Percentiles rank a stretch among this genome's conserved stretches.
Evolutionary conservation across 2,888 invertebrate genomes (phyloP).

Genomic region (Omphaloscelis lunosa): DNA sequence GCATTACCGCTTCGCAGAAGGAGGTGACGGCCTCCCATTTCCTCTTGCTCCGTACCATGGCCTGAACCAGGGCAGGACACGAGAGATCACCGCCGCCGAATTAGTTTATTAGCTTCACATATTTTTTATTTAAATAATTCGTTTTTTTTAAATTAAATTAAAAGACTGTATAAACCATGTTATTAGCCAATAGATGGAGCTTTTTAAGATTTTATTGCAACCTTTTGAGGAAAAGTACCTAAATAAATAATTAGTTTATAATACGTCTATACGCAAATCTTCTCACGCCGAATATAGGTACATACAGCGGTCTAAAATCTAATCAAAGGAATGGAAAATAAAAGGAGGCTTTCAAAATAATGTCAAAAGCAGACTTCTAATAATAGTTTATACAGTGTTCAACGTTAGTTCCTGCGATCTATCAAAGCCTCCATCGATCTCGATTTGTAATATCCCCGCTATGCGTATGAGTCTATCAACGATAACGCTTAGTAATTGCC

Average conservation of each 20-base stretch:
- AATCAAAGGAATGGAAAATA: background rate
- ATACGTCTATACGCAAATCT: background rate
- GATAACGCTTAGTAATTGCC: conserved; percentile 57
- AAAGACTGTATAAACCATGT: background rate
- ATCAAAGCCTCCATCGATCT: conserved; percentile 55
- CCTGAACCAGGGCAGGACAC: too few species aligned
- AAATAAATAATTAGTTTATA: background rate
- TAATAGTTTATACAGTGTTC: conserved; percentile 4
- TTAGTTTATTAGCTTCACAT: background rate
- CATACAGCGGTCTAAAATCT: background rate
- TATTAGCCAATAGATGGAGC: too few species aligned
- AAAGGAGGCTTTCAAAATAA: background rate
- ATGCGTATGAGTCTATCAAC: conserved; percentile 41
- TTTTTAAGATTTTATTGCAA: background rate
- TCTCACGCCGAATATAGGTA: too few species aligned
- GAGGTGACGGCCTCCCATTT: too few species aligned
- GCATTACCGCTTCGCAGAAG: too few species aligned
- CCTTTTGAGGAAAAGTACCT: background rate
- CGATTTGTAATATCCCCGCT: conserved; percentile 54
- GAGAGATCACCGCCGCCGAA: too few species aligned
- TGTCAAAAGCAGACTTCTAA: conserved; percentile 2
- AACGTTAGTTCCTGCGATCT: conserved; percentile 26
- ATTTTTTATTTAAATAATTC: background rate
- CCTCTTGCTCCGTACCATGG: too few species aligned
- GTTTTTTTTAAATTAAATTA: background rate